A percentile compares a stretch with the other conserved stretches of the same genome.
phyloP scores from a whole-genome alignment of 2,888 invertebrate species.

The Leptinotarsa tumamoca region DNA sequence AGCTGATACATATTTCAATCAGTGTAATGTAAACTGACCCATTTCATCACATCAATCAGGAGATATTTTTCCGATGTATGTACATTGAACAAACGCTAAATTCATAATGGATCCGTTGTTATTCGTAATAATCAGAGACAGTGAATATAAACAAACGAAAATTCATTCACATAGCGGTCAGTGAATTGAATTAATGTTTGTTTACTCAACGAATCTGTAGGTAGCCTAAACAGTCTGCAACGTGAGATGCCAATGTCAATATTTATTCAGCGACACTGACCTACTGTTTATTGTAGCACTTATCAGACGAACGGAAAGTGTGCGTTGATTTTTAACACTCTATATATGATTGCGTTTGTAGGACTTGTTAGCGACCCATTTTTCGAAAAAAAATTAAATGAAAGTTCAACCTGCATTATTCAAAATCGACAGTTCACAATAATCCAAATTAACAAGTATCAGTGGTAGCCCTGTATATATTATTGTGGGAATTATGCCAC shows the following conservation, averaged over 20 bases:
- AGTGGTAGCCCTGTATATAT: neutral
- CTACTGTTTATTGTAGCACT: slow-evolving; percentile 8
- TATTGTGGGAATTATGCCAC: neutral
- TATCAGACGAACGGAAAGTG: slow-evolving; percentile 7
- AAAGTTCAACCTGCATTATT: too few relatives aligned
- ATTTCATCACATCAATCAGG: neutral
- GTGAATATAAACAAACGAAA: slow-evolving; percentile 5
- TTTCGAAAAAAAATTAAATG: neutral
- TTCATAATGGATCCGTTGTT: slow-evolving; percentile 13
- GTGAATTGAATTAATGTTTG: slow-evolving; percentile 21
- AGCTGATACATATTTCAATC: neutral
- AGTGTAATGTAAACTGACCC: neutral
- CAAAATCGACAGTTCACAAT: too few relatives aligned
- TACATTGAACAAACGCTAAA: neutral
- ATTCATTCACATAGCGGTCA: slow-evolving; percentile 16
- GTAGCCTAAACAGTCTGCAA: slow-evolving; percentile 21
- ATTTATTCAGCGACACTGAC: slow-evolving; percentile 16
- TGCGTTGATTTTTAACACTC: slow-evolving; percentile 1
- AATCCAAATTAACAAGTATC: too few relatives aligned
- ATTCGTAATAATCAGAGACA: neutral
- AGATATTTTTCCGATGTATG: neutral
- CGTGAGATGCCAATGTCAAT: slow-evolving; percentile 19
- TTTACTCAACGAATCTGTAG: slow-evolving; percentile 16
- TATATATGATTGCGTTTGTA: neutral
- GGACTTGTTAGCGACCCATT: neutral